Evolutionary conservation across 2,797 vertebrate species (phyloP), one percentile per base, ranked within the genome.

Genomic region (Podarcis siculus): DNA sequence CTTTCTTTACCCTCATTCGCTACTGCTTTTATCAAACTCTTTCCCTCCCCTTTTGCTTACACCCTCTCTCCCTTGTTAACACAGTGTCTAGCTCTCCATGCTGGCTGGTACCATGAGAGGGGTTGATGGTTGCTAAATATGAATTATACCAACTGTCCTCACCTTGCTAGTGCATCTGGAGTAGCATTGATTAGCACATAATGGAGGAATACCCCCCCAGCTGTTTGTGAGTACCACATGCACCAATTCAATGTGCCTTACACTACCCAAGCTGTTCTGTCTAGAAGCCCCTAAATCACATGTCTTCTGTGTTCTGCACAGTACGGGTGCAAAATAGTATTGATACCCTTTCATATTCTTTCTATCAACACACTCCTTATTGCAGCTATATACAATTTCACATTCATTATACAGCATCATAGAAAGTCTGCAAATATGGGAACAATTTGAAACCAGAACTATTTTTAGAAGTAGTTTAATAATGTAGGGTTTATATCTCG

Each of bases 371-470:
- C 69, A 78, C 90, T 86, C 80, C 67, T 58, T 30, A 39, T 9
- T 72, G 19, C 45, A 39, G 15, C 27, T 73, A 61, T 23, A 42
- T 61, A 13, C 35, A n/a, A 87, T 83, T 61, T 64, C 90, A 19
- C 61, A 64, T 19, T 64, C 61, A 91, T 37, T 64, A 3, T 27
- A 35, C 49, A 86, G n/a, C n/a, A 75, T 3, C 27, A 86, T 90
- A 89, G n/a, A 21, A 80, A 39, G 23, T 5, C 49, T 80, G 83
- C 89, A 49, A 67, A 87, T 79, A n/a, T 85, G 67, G 72, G 66
- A 64, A 23, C 35, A n/a, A 86, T 78, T 92, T 86, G 30, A 13
- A 85, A 89, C 79, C 90, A 89, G 91, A 87, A 13, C 82, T 85
- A 45, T n/a, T 67, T 79, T 32, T 35, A 15, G 25, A 42, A 19